Conservation (phyloP, 2,113 vertebrate species). For the Geothlypis trichas region DNA sequence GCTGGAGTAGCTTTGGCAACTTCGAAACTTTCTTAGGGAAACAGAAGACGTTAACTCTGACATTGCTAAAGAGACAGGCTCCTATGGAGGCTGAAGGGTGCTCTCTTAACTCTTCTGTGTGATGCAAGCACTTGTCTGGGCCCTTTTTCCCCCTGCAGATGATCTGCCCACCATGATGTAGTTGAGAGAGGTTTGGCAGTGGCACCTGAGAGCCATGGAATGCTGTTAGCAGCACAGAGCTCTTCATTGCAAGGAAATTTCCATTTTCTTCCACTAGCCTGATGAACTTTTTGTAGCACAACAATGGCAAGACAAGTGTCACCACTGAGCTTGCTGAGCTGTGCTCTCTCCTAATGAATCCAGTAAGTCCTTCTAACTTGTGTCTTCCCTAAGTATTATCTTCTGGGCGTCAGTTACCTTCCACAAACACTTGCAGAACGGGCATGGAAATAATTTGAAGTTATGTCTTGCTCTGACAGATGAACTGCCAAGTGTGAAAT, state of each 20-base stretch:
- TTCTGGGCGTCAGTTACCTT: not conserved
- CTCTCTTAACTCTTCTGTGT: not conserved
- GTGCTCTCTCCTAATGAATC: not conserved
- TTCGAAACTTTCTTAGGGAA: not conserved
- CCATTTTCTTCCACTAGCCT: not conserved
- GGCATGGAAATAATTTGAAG: conserved; percentile 42
- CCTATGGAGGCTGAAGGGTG: not conserved
- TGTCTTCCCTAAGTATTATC: not conserved
- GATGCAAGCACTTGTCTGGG: not conserved
- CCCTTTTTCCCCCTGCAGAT: not conserved
- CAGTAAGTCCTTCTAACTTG: not conserved
- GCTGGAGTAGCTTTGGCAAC: not conserved
- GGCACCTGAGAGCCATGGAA: not conserved
- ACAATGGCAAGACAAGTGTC: not conserved
- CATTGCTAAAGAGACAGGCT: not conserved
- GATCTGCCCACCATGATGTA: not conserved
- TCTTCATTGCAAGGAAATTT: not conserved
- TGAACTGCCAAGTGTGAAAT: conserved; percentile 44
- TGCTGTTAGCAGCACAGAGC: not conserved
- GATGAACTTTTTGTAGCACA: not conserved
- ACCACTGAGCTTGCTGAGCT: not conserved
- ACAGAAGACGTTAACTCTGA: not conserved
- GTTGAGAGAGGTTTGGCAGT: not conserved
- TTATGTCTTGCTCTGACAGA: conserved; percentile 47
- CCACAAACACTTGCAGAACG: not conserved